Percentiles rank a stretch among this genome's conserved stretches.
Conservation (phyloP, 2,113 vertebrate species). For the Melospiza melodia region DNA sequence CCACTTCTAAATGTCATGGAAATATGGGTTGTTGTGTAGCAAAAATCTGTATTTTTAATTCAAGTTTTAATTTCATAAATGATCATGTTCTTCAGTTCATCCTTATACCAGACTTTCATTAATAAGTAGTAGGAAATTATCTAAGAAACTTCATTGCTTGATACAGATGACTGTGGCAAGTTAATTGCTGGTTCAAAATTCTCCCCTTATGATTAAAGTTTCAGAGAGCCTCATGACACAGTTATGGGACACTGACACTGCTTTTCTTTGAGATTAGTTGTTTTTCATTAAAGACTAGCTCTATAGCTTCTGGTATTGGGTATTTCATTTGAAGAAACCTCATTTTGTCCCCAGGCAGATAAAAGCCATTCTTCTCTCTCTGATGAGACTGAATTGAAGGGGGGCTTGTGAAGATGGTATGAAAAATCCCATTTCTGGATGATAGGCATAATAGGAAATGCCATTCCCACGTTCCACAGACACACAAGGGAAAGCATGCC, state of each 20-base stretch:
- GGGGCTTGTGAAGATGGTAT: not conserved
- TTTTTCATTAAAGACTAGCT: not conserved
- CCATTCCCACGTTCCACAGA: not conserved
- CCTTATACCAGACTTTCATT: not conserved
- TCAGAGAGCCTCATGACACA: not conserved
- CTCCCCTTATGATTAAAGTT: not conserved
- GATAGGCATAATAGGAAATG: not conserved
- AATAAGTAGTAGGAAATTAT: not conserved
- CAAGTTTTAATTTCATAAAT: not conserved
- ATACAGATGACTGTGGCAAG: not conserved
- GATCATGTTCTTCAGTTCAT: not conserved
- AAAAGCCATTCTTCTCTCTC: not conserved
- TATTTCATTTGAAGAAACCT: not conserved
- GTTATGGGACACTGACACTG: not conserved
- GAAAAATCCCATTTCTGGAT: not conserved
- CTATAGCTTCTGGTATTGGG: not conserved
- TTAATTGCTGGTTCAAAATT: not conserved
- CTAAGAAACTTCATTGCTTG: not conserved
- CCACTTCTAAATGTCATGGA: not conserved
- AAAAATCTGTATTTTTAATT: not conserved
- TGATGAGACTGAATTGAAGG: not conserved
- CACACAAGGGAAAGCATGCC: not conserved
- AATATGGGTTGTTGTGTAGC: not conserved
- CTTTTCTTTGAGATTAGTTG: not conserved
- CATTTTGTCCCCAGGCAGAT: not conserved